Percentiles rank a stretch among this genome's conserved stretches.
These are phyloP conservation scores for Phrynocephalus versicolor DNA, from an alignment of 2,113 vertebrate genomes.

Conservation along the genomic window DNA sequence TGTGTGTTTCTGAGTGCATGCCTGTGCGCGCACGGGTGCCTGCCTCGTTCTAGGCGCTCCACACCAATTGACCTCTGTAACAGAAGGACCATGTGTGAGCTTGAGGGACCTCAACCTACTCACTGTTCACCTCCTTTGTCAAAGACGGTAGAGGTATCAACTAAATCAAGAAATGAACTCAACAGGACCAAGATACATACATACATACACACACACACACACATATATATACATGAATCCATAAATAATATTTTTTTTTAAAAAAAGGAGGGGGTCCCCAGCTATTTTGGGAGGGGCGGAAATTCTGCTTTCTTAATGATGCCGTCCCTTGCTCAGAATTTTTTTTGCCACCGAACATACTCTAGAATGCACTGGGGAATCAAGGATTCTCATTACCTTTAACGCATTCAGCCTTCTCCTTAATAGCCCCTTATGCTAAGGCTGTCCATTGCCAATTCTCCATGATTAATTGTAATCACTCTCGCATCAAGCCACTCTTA, in stretches of 20 bases:
- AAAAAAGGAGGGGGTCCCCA: too few relatives aligned
- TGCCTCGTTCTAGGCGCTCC: background rate
- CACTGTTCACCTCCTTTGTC: background rate
- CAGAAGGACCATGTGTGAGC: background rate
- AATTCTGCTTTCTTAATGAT: background rate
- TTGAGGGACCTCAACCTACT: background rate
- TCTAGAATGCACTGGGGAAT: background rate
- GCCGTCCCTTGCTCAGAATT: background rate
- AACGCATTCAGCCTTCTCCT: background rate
- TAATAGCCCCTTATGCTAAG: background rate
- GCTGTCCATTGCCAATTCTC: background rate
- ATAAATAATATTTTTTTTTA: too few relatives aligned
- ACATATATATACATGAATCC: too few relatives aligned
- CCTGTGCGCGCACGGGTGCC: background rate
- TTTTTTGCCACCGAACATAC: too few relatives aligned
- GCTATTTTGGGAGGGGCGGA: too few relatives aligned
- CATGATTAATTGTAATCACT: constrained; percentile 2
- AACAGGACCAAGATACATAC: too few relatives aligned
- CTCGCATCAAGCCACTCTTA: background rate
- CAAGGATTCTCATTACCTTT: background rate
- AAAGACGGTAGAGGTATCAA: background rate
- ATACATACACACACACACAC: too few relatives aligned
- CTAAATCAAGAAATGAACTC: background rate
- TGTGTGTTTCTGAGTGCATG: background rate
- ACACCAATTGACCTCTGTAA: too few relatives aligned